A percentile compares a stretch with the other conserved stretches of the same genome.
phyloP scores from a whole-genome alignment of 2,797 vertebrate species.

The Phoebastria nigripes region DNA sequence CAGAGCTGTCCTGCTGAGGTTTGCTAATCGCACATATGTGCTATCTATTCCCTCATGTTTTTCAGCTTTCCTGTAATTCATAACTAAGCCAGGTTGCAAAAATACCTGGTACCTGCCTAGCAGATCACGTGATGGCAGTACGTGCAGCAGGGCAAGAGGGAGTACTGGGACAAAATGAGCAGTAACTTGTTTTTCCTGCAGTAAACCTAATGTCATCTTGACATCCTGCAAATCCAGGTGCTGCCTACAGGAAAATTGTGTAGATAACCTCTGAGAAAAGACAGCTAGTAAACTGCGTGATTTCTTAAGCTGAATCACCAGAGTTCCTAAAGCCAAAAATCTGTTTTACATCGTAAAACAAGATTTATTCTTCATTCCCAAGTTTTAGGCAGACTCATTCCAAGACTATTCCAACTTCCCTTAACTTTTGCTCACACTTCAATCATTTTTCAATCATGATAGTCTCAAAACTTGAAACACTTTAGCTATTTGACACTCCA shows the following conservation, averaged over 20 bases:
- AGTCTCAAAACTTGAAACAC: background rate
- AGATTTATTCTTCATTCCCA: background rate
- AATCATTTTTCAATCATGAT: background rate
- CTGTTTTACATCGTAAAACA: background rate
- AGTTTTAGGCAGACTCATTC: background rate
- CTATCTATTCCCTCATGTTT: background rate
- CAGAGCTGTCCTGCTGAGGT: background rate
- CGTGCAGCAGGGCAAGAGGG: background rate
- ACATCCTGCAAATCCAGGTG: background rate
- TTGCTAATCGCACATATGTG: background rate
- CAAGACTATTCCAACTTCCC: background rate
- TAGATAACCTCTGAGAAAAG: background rate
- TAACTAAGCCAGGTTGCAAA: background rate
- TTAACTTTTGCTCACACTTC: background rate
- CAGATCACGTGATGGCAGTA: background rate
- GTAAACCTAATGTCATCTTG: background rate
- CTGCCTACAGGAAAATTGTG: background rate
- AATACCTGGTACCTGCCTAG: background rate
- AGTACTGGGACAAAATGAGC: background rate
- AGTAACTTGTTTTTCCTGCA: background rate
- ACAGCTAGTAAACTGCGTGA: background rate
- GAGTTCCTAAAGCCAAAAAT: background rate
- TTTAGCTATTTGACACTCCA: background rate
- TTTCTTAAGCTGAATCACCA: background rate
- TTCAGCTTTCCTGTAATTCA: background rate